These are phyloP conservation scores for Fukomys damarensis DNA, from an alignment of 2,113 vertebrate genomes.

Conservation along the genomic window DNA sequence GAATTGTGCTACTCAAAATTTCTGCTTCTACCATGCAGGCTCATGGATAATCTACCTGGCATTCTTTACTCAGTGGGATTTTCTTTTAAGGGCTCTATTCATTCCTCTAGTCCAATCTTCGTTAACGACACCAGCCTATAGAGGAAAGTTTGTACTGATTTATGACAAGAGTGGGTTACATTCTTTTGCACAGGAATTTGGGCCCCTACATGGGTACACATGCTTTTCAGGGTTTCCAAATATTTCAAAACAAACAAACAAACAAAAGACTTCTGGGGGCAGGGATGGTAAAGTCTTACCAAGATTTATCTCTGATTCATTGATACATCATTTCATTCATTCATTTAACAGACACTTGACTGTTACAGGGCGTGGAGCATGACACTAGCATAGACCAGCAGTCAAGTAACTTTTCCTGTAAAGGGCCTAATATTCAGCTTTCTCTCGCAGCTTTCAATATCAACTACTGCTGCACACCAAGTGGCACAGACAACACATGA, in stretches of 20 bases:
- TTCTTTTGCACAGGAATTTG: neutral
- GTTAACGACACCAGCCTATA: neutral
- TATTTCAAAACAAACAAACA: neutral
- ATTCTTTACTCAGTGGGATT: neutral
- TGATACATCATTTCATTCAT: neutral
- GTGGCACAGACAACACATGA: neutral
- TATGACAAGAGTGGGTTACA: neutral
- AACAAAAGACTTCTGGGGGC: neutral
- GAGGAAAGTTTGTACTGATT: neutral
- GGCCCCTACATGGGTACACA: neutral
- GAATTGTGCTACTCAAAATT: neutral
- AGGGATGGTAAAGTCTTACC: neutral
- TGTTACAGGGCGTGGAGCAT: neutral
- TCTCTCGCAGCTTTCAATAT: neutral
- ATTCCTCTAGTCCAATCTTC: neutral
- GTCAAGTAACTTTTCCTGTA: neutral
- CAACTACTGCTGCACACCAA: neutral
- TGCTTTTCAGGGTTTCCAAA: neutral
- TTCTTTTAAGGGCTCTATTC: conserved; percentile 6
- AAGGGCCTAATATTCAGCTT: neutral
- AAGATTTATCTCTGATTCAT: neutral
- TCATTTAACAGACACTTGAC: neutral
- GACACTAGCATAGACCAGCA: neutral
- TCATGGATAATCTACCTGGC: neutral
- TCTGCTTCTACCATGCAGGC: neutral